These are phyloP conservation scores for Pogonognathellus flavescens DNA, from an alignment of 1,140 invertebrate species.

Conservation along the genomic window DNA sequence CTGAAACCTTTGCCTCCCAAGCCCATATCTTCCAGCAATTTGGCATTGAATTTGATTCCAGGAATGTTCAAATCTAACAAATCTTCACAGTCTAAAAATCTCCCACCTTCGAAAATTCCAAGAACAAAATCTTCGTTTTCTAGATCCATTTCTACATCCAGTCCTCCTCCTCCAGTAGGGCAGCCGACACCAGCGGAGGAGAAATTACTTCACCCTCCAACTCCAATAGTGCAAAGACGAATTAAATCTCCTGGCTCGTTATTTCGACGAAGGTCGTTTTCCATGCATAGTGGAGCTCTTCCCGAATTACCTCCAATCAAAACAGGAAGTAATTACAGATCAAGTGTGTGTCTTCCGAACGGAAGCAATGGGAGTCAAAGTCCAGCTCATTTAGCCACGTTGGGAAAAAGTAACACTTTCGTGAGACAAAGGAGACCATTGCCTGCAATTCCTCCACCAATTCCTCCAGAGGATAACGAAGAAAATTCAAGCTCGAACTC, in stretches of 20 bases:
- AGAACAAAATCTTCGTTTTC: neutral
- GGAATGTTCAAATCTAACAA: conserved; percentile 22
- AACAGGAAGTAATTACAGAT: neutral
- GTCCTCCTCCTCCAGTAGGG: neutral
- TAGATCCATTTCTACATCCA: neutral
- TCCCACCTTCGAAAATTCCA: conserved; percentile 15
- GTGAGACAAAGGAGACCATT: conserved; percentile 40
- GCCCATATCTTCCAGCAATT: neutral
- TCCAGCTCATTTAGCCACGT: conserved; percentile 6
- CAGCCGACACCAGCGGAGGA: neutral
- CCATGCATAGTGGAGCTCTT: conserved; percentile 24
- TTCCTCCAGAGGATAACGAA: neutral
- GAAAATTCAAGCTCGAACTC: too few relatives aligned
- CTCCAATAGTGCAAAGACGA: neutral
- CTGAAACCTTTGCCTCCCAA: conserved; percentile 1
- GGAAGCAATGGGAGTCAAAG: neutral
- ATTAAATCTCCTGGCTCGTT: conserved; percentile 15
- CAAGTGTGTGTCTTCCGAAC: neutral
- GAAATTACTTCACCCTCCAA: neutral
- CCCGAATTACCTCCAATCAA: neutral
- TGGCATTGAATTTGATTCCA: conserved; percentile 8
- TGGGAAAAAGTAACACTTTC: conserved; percentile 46
- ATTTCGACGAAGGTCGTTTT: conserved; percentile 20
- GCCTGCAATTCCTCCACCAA: conserved; percentile 30
- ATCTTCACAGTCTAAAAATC: neutral